Evolutionary conservation across 1,140 invertebrate species (phyloP).

Genomic region (Amyelois transitella): DNA sequence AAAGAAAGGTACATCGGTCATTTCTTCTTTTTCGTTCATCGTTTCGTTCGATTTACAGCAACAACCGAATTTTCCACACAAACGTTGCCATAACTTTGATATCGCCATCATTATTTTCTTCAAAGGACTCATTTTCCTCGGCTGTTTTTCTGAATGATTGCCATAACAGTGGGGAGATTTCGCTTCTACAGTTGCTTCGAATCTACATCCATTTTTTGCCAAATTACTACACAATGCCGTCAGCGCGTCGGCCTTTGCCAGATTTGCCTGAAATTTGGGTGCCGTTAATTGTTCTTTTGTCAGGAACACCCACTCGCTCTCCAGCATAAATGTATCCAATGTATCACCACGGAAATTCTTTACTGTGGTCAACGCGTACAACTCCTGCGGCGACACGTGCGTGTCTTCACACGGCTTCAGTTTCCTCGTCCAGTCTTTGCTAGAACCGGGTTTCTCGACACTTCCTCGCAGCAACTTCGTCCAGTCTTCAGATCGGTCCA

Average conservation of each 20-base stretch:
- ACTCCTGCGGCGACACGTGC: conserved; percentile 21
- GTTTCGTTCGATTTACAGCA: conserved; percentile 6
- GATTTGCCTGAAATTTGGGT: conserved; percentile 46
- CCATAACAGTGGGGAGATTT: conserved; percentile 54
- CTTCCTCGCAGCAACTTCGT: background rate
- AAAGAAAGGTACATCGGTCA: background rate
- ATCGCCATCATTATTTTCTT: conserved; percentile 29
- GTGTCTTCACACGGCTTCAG: conserved; percentile 12
- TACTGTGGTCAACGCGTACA: conserved; percentile 55
- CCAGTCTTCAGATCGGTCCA: background rate
- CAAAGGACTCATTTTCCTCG: conserved; percentile 26
- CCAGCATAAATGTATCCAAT: conserved; percentile 43
- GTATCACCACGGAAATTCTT: conserved; percentile 53
- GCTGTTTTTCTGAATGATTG: conserved; percentile 10
- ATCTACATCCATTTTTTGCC: conserved; percentile 27
- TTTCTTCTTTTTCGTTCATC: background rate
- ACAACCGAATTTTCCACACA: conserved; percentile 31
- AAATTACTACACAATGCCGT: conserved; percentile 43
- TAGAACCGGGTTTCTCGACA: background rate
- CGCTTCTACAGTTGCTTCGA: conserved; percentile 29
- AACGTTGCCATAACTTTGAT: conserved; percentile 23
- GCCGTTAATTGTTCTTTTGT: conserved; percentile 41
- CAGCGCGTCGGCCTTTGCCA: conserved; percentile 36
- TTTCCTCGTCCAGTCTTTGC: conserved; percentile 7
- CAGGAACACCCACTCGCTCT: conserved; percentile 61